phyloP scores from a whole-genome alignment of 92 coral and sea anemone species.

The Ricordea florida region DNA sequence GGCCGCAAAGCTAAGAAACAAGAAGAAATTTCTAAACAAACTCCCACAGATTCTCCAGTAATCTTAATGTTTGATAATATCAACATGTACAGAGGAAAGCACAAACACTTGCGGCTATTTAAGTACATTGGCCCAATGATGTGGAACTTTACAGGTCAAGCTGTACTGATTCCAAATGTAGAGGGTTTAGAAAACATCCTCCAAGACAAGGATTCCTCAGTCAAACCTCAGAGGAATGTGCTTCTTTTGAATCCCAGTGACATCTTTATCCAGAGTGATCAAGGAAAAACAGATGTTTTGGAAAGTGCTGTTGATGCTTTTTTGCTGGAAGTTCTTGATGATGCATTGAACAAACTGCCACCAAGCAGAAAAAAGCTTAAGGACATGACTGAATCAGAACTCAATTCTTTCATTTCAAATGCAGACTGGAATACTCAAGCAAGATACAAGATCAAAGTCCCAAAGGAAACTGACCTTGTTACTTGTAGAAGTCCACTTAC shows the following conservation, averaged over 20 bases:
- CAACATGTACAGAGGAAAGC: slow-evolving; percentile 53
- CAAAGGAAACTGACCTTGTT: background rate
- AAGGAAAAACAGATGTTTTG: slow-evolving; percentile 27
- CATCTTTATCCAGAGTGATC: slow-evolving; percentile 5
- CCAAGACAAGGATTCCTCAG: background rate
- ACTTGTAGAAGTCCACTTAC: background rate
- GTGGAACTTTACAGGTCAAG: slow-evolving; percentile 61
- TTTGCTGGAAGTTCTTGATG: slow-evolving; percentile 22
- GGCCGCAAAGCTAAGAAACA: background rate
- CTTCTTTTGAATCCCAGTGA: slow-evolving; percentile 3
- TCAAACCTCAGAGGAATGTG: background rate
- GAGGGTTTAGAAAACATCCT: slow-evolving; percentile 10
- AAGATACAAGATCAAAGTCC: slow-evolving; percentile 39
- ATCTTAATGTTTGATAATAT: slow-evolving; percentile 50
- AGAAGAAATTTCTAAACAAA: background rate
- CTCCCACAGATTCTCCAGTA: slow-evolving; percentile 27
- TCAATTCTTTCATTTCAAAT: slow-evolving; percentile 1
- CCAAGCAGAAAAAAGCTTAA: background rate
- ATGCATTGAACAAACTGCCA: slow-evolving; percentile 22
- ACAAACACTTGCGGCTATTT: slow-evolving; percentile 33
- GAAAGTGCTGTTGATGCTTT: slow-evolving; percentile 9
- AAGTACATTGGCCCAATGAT: slow-evolving; percentile 17
- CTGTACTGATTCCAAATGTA: slow-evolving; percentile 21
- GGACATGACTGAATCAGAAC: slow-evolving; percentile 29
- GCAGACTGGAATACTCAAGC: slow-evolving; percentile 2